Evolutionary conservation across 2,113 vertebrate genomes (phyloP), one percentile per base, ranked within the genome.

Genomic region (Pseudorasbora parva): DNA sequence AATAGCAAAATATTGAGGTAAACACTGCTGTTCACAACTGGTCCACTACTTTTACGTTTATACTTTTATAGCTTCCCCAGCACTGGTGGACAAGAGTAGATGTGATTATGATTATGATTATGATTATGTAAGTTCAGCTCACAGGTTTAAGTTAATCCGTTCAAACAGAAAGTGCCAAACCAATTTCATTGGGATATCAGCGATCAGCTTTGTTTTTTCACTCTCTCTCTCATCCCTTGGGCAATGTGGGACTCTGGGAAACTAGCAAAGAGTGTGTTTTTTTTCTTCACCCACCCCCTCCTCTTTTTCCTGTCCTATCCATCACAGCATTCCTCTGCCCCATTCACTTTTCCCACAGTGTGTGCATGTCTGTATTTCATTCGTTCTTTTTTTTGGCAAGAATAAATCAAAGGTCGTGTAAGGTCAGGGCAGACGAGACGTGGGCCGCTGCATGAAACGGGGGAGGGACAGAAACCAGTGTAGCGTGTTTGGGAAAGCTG

Each of bases 231-330:
- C 17, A 45, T 79, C 86, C 83, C 83, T 62, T 14, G 75, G 80
- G 86, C 19, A 82, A 62, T 66, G 66, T 71, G 71, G 86, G 9
- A 75, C 86, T 87, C 74, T 85, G 86, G 86, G 86, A 87, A 87
- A 84, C 64, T 60, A 60, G 82, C 72, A 77, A 56, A 77, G 37
- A 74, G 73, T 47, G 68, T 85, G 82, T 82, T 87, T 75, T 81
- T n/a, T 78, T 82, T 49, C 77, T 77, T 27, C 66, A 74, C 51
- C 62, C 75, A 21, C 66, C 82, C 49, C 78, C 79, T 78, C 75
- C 64, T 68, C 62, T 57, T 85, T 85, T 83, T 78, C 88, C 87
- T 86, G 37, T 68, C 33, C 73, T 82, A 47, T 54, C 76, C 27
- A 43, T 73, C 57, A 64, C 43, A 78, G 8, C 66, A 43, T 82